Conservation (phyloP, 1,140 invertebrate species). For the Ostrea denselamellosa region DNA sequence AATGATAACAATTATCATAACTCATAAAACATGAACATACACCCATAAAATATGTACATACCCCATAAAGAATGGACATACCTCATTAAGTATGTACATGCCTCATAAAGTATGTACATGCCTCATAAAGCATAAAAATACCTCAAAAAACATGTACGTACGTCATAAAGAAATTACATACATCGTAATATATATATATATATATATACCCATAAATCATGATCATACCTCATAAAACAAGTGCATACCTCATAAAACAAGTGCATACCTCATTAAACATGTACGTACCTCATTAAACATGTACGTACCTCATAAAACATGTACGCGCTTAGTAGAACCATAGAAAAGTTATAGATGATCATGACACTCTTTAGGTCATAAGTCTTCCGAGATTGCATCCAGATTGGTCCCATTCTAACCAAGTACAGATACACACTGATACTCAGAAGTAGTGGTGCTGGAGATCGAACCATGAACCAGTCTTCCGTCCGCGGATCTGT, state of each 20-base stretch:
- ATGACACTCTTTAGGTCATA: constrained; percentile 88
- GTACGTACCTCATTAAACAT: background rate
- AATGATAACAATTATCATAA: no score
- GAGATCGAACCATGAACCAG: constrained; percentile 93
- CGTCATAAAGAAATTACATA: constrained; percentile 92
- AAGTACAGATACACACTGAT: constrained; percentile 91
- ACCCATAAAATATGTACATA: no score
- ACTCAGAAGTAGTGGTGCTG: constrained; percentile 88
- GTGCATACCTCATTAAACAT: no score
- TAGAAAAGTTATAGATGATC: constrained; percentile 90
- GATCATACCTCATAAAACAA: no score
- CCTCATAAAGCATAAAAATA: constrained; percentile 68
- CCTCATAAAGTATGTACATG: no score
- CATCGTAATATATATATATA: constrained; percentile 90
- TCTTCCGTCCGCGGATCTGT: constrained; percentile 84
- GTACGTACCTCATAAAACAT: constrained; percentile 86
- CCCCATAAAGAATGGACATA: constrained; percentile 68
- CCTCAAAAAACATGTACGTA: constrained; percentile 87
- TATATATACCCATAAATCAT: no score
- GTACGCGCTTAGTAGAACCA: constrained; percentile 91
- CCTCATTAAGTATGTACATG: constrained; percentile 88
- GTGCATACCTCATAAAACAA: background rate
- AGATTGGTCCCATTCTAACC: constrained; percentile 86
- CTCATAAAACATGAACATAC: no score
- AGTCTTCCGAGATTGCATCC: constrained; percentile 89